A percentile compares a stretch with the other conserved stretches of the same genome.
phyloP scores from a whole-genome alignment of 2,797 vertebrate genomes.

The Eutrigla gurnardus region DNA sequence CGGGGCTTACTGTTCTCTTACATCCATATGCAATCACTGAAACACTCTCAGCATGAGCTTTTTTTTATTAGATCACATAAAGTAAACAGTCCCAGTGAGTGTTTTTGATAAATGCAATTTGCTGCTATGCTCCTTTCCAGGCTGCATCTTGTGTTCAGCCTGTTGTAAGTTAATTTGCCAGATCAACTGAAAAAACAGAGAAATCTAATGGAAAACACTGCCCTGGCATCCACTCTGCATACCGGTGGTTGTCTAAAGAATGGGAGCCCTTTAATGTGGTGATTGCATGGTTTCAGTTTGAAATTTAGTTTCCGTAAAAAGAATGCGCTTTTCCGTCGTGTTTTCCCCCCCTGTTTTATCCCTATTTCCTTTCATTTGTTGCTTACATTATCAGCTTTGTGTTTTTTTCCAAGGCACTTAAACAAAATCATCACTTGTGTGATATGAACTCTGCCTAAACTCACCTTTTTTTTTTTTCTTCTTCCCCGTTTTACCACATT shows the following conservation, averaged over 20 bases:
- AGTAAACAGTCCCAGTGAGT: constrained; percentile 82
- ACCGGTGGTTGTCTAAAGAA: constrained; percentile 82
- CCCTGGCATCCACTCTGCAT: constrained; percentile 80
- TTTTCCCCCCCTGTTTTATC: constrained; percentile 70
- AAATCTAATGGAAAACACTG: constrained; percentile 86
- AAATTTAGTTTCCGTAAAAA: constrained; percentile 83
- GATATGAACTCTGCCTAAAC: constrained; percentile 65
- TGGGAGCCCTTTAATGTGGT: constrained; percentile 85
- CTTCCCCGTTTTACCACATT: constrained; percentile 37
- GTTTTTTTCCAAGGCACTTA: constrained; percentile 56
- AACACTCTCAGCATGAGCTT: constrained; percentile 73
- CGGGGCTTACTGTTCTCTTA: constrained; percentile 70
- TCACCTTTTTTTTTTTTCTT: constrained; percentile 13
- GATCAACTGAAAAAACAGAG: constrained; percentile 84
- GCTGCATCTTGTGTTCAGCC: constrained; percentile 83
- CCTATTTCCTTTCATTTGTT: constrained; percentile 79
- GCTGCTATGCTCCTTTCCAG: constrained; percentile 83
- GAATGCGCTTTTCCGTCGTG: constrained; percentile 78
- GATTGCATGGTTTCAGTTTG: constrained; percentile 82
- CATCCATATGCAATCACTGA: constrained; percentile 78
- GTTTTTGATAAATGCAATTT: constrained; percentile 87
- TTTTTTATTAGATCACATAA: constrained; percentile 82
- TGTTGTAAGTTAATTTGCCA: constrained; percentile 88
- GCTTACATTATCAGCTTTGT: constrained; percentile 71
- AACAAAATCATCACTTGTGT: constrained; percentile 55